Percentiles rank a stretch among this genome's conserved stretches.
Evolutionary conservation across 2,797 vertebrate species (phyloP).

Genomic region (Hoplostethus mediterraneus): DNA sequence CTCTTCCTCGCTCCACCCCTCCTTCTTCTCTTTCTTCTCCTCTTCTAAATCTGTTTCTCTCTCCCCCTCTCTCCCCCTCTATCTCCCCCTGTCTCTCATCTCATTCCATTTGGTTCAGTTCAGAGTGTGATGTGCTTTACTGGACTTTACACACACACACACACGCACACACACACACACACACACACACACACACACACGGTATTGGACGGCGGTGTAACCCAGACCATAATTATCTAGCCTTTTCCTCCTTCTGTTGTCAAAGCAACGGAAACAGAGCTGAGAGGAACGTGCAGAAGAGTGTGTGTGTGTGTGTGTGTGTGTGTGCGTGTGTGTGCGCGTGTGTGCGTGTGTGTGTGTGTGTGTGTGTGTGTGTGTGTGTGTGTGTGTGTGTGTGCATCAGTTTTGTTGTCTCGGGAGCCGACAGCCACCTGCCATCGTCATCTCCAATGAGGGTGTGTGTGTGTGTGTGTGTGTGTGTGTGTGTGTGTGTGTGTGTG

Average conservation of each 20-base stretch:
- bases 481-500: neutral
- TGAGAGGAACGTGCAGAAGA: neutral
- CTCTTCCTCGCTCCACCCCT: neutral
- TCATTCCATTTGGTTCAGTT: slow-evolving; percentile 22
- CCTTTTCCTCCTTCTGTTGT: slow-evolving; percentile 20
- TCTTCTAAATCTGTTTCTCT: neutral
- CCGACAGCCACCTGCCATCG: slow-evolving; percentile 23
- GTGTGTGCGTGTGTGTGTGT: neutral
- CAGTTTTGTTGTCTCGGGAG: neutral
- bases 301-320: neutral
- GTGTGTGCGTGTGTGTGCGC: slow-evolving; percentile 13
- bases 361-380: slow-evolving; percentile 1
- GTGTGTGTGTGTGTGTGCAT: too few species aligned
- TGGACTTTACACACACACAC: slow-evolving; percentile 16
- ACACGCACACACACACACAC: slow-evolving; percentile 18
- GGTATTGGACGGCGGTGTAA: neutral
- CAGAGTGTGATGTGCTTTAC: slow-evolving; percentile 7
- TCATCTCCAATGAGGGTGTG: slow-evolving; percentile 4
- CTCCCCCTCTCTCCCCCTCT: neutral
- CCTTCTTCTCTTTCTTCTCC: neutral
- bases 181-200: slow-evolving; percentile 16
- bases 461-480: slow-evolving; percentile 10
- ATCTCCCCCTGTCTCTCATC: slow-evolving; percentile 3
- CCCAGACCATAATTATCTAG: slow-evolving; percentile 21
- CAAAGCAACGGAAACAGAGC: slow-evolving; percentile 1